These are phyloP conservation scores for Rosalia funebris DNA, from an alignment of 2,888 invertebrate genomes.

Conservation along the genomic window DNA sequence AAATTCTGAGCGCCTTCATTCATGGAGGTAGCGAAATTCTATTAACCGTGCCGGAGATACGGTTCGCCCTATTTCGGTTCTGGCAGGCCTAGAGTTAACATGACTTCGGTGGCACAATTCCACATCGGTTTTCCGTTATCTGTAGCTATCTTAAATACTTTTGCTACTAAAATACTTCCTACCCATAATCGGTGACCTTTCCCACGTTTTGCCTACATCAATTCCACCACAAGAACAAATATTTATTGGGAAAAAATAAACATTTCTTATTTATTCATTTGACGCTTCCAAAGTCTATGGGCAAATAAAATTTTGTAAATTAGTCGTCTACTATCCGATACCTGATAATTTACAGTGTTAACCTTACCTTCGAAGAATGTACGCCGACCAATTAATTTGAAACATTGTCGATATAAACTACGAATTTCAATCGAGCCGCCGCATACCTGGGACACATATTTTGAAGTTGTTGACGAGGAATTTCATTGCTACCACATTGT, in stretches of 20 bases:
- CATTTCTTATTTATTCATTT: conserved; percentile 4
- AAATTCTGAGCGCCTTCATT: no score
- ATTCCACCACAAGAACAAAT: background rate
- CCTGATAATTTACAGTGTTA: conserved; percentile 40
- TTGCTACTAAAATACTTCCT: no score
- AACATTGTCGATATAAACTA: conserved; percentile 46
- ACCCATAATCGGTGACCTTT: conserved; percentile 4
- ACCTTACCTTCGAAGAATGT: conserved; percentile 35
- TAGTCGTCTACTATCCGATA: conserved; percentile 23
- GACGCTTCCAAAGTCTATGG: background rate
- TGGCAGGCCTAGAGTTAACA: no score
- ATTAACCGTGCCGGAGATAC: no score
- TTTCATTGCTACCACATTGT: conserved; percentile 39
- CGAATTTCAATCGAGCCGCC: conserved; percentile 43
- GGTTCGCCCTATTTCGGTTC: no score
- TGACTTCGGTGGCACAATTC: no score
- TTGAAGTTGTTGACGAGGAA: conserved; percentile 40
- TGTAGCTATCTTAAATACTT: no score
- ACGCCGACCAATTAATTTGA: conserved; percentile 45
- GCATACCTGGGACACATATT: conserved; percentile 40
- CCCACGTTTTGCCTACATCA: conserved; percentile 3
- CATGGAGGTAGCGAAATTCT: no score
- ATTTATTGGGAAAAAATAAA: conserved; percentile 6
- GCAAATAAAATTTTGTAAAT: conserved; percentile 14
- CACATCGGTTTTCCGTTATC: no score